Conservation (phyloP, 2,888 invertebrate species). For the Xestia ashworthii region DNA sequence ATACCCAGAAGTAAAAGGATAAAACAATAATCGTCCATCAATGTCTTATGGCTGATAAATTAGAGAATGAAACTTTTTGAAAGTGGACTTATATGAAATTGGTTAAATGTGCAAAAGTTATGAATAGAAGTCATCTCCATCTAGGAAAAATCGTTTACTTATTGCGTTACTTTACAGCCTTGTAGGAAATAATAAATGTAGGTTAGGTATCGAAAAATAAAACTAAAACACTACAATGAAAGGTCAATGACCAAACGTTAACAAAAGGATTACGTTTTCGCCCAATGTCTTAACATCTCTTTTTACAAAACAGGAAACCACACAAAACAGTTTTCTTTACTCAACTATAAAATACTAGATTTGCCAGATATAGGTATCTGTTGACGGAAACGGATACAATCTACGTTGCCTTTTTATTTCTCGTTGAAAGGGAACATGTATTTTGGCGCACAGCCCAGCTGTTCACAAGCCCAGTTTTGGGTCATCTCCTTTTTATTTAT, state of each 20-base stretch:
- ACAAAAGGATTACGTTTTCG: background rate
- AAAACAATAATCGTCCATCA: background rate
- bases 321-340: background rate
- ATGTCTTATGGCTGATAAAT: too few relatives aligned
- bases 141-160: background rate
- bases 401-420: constrained; percentile 28
- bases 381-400: constrained; percentile 21
- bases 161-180: too few relatives aligned
- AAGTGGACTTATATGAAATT: background rate
- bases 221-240: constrained; percentile 4
- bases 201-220: background rate
- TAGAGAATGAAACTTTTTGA: too few relatives aligned
- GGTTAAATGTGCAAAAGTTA: background rate
- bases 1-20: too few relatives aligned
- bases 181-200: background rate
- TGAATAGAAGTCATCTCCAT: background rate
- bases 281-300: background rate
- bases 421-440: constrained; percentile 25
- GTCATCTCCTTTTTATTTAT: constrained; percentile 21
- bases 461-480: constrained; percentile 1
- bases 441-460: constrained; percentile 44
- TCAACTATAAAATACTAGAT: constrained; percentile 17
- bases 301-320: constrained; percentile 1
- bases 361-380: background rate
- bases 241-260: background rate